Base-by-base conservation (phyloP, 2,113 vertebrate genomes). In the Myodes glareolus region DNA sequence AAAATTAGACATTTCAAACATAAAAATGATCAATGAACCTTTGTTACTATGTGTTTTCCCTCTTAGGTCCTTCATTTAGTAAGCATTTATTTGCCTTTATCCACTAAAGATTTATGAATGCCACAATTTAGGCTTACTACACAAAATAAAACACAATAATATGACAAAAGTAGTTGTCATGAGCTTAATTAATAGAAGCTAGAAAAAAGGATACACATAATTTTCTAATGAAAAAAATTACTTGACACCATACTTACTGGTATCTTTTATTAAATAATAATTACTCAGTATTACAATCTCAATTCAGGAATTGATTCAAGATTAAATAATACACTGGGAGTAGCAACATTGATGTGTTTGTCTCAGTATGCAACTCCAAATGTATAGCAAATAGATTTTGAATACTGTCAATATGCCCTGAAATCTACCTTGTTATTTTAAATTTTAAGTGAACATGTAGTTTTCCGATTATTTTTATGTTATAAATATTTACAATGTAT, bases 391-490 rank as follows among this genome's bases (percentile, higher is more conserved):
- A 23, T n/a, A 42, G 7, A 58, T 87, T 63, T 78, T 63, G n/a
- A 81, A 8, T 23, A 45, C n/a, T 90, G 87, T 95, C 70, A 85
- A 25, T 65, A 3, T 7, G 58, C 39, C 12, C 0, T 81, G 0
- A 73, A 52, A 47, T 12, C 23, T 76, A 58, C 52, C 14, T 89
- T 52, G 29, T 76, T 90, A 50, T 21, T 91, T 89, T 90, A 94
- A 78, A 68, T 77, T 88, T 67, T 45, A 87, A 11, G 29, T 36
- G 10, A 31, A 92, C n/a, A 81, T 31, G 77, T 84, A 78, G 45
- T 88, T 85, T 78, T 70, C 85, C 17, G 36, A 68, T 36, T 86
- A 94, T 92, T 92, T 82, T 91, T 94, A 73, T 90, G 12, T 58
- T 76, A 11, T 47, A 55, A 90, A 73, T 93, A 45, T 88, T 67